Evolutionary conservation across 2,888 invertebrate genomes (phyloP).

Genomic region (Aphidius colemani): DNA sequence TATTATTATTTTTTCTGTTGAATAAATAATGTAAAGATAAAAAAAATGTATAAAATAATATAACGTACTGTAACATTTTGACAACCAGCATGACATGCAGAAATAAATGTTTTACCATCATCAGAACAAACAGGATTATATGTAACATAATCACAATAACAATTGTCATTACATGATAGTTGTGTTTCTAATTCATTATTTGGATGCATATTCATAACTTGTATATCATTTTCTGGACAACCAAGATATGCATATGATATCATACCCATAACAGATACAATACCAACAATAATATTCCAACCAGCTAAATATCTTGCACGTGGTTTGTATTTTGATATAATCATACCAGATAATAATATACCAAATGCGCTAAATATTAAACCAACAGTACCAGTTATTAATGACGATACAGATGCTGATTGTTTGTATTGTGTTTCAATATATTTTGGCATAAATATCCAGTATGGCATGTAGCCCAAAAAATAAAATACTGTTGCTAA

Average conservation of each 20-base stretch:
- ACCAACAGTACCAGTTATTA: slow-evolving; percentile 75
- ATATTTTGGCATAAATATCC: slow-evolving; percentile 82
- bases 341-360: slow-evolving; percentile 69
- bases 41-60: background rate
- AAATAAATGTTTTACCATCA: slow-evolving; percentile 72
- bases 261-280: slow-evolving; percentile 68
- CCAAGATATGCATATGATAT: slow-evolving; percentile 71
- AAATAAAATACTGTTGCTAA: slow-evolving; percentile 75
- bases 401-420: slow-evolving; percentile 75
- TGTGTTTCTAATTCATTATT: slow-evolving; percentile 59
- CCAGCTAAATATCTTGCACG: slow-evolving; percentile 69
- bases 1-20: too few relatives aligned
- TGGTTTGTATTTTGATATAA: slow-evolving; percentile 72
- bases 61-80: slow-evolving; percentile 53
- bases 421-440: slow-evolving; percentile 81
- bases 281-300: slow-evolving; percentile 72
- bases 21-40: slow-evolving; percentile 4
- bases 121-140: slow-evolving; percentile 76
- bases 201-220: slow-evolving; percentile 53
- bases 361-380: slow-evolving; percentile 73
- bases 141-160: slow-evolving; percentile 72
- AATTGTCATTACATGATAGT: slow-evolving; percentile 67
- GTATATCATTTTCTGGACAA: slow-evolving; percentile 67
- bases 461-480: slow-evolving; percentile 74
- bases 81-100: slow-evolving; percentile 82